Conservation (phyloP, 2,888 invertebrate genomes). For the Nipponacmea schrenckii region DNA sequence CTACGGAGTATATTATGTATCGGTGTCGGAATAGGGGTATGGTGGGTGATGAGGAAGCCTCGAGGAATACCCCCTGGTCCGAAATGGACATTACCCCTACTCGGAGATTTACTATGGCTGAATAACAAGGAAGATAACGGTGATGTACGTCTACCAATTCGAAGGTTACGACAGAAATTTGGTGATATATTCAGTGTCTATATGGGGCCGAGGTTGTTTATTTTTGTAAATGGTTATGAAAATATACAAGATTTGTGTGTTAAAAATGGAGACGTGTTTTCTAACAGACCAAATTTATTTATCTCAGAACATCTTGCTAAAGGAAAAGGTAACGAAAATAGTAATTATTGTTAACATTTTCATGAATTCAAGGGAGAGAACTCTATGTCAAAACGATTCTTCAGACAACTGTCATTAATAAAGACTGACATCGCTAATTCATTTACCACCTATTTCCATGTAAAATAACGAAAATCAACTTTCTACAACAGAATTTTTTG, state of each 20-base stretch:
- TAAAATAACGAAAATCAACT: too few relatives aligned
- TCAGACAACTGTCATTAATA: too few relatives aligned
- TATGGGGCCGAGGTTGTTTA: slow-evolving; percentile 36
- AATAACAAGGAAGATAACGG: slow-evolving; percentile 3
- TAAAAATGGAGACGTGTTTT: slow-evolving; percentile 36
- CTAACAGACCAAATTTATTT: slow-evolving; percentile 36
- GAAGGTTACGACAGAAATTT: slow-evolving; percentile 35
- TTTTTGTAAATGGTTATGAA: slow-evolving; percentile 40
- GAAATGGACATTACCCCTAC: slow-evolving; percentile 1
- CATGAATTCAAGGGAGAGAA: too few relatives aligned
- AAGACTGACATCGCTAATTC: too few relatives aligned
- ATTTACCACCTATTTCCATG: too few relatives aligned
- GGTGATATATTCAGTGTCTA: slow-evolving; percentile 41
- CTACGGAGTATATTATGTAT: neutral
- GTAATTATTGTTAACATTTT: too few relatives aligned
- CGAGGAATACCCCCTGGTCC: slow-evolving; percentile 15
- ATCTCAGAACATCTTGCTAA: neutral
- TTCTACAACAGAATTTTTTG: too few relatives aligned
- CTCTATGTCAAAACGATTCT: too few relatives aligned
- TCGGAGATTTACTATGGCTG: slow-evolving; percentile 5
- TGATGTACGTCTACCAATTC: slow-evolving; percentile 28
- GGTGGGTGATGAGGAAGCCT: slow-evolving; percentile 10
- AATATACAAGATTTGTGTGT: slow-evolving; percentile 41
- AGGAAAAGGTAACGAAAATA: slow-evolving; percentile 8
- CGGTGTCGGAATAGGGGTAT: neutral